phyloP scores from a whole-genome alignment of 1,140 invertebrate genomes.

The Lordiphosa collinella region DNA sequence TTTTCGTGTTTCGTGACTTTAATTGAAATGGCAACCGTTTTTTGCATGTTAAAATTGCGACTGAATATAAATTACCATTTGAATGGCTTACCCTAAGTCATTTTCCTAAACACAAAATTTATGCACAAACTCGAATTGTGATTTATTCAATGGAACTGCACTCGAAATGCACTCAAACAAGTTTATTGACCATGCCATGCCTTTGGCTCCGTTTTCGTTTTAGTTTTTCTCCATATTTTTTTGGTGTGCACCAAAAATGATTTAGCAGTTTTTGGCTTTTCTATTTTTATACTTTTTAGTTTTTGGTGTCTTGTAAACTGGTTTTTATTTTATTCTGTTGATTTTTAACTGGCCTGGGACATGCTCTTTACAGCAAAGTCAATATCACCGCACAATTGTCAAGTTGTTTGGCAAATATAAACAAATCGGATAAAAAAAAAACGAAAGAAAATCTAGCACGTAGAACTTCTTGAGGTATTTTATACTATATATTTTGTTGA shows the following conservation, averaged over 20 bases:
- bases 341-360: slow-evolving; percentile 8
- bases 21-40: slow-evolving; percentile 43
- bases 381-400: slow-evolving; percentile 41
- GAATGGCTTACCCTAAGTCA: neutral
- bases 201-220: slow-evolving; percentile 9
- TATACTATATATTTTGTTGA: no score
- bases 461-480: neutral
- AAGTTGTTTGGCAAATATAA: slow-evolving; percentile 41
- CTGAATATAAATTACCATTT: no score
- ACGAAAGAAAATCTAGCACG: neutral
- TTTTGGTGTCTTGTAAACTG: slow-evolving; percentile 33
- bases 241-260: slow-evolving; percentile 20
- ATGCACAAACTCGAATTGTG: slow-evolving; percentile 19
- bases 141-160: slow-evolving; percentile 41
- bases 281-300: slow-evolving; percentile 2
- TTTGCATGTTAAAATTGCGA: no score
- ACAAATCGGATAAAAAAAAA: slow-evolving; percentile 1
- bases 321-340: slow-evolving; percentile 33
- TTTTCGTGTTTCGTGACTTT: slow-evolving; percentile 43
- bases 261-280: slow-evolving; percentile 21
- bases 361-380: slow-evolving; percentile 50
- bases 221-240: slow-evolving; percentile 7
- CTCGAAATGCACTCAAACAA: slow-evolving; percentile 40
- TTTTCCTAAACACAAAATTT: neutral
- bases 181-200: slow-evolving; percentile 36